Base-by-base conservation (phyloP, 2,113 vertebrate species). In the Peromyscus polionotus region DNA sequence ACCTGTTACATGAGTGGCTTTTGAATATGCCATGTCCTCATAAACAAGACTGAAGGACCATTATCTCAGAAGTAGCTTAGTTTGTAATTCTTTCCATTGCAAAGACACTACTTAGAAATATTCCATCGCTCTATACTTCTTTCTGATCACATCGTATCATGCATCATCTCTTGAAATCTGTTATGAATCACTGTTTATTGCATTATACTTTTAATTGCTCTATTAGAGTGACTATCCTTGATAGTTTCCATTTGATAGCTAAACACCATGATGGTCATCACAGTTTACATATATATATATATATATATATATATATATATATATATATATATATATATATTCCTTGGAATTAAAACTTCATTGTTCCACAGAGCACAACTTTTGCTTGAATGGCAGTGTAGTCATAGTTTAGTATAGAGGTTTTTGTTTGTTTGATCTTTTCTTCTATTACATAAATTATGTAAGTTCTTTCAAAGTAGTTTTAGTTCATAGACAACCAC, bases 171-270 rank as follows among this genome's bases (percentile, higher is more conserved):
- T 81, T 87, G 76, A 90, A 79, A 89, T 72, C 7, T 93, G 45
- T 12, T 33, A 36, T 93, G 93, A 86, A 42, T 91, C 75, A 87
- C 17, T 81, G 73, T 91, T 91, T 91, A 90, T 93, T 93, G 26
- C 9, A 94, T 93, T 57, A 20, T 95, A 86, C 54, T 42, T 95
- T 89, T 17, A 93, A 63, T 89, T 94, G 4, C 28, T 93, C 26
- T 81, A 86, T 96, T 87, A 89, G 19, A 81, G 80, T 92, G 39
- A 83, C 39, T 61, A 68, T 48, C 42, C 67, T 51, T 92, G 20
- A 93, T 39, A 95, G 51, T 86, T 96, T 91, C 91, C 19, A 80
- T 59, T 88, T 96, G 20, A 94, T 45, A 96, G 45, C 26, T 89
- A 77, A 93, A 93, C n/a, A 93, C 61, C 93, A 48, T 89, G 39